Evolutionary conservation across 2,888 invertebrate species (phyloP), one percentile per base, ranked within the genome.

Genomic region (Drosophila incognita): DNA sequence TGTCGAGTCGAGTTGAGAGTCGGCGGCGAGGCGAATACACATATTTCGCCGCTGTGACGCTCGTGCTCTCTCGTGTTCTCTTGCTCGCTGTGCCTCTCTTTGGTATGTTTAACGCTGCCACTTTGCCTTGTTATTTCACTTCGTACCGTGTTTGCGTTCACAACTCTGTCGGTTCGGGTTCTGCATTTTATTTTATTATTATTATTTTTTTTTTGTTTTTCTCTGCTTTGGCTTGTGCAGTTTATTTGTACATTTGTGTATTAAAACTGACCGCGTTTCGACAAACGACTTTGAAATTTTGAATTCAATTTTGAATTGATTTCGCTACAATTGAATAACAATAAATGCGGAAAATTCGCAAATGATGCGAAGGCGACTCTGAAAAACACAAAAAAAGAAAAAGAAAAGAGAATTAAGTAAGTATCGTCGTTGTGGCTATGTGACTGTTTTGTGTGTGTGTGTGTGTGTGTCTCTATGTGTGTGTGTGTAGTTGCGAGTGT

Each of bases 121-220:
- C 84, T 78, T 76, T 87, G 82, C 84, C 82, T 87, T 87, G 83
- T 87, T 85, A 85, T 87, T 85, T 85, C 85, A 83, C 85, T 81
- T 87, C 76, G 85, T 88, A 81, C 85, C 87, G 85, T 83, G 85
- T 87, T 87, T 85, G 88, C 85, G 85, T 85, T 85, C 83, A 85
- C 85, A 85, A 87, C 83, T 86, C 87, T 82, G 79, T 82, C 83
- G 83, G 85, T 87, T 83, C 85, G 85, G 87, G 85, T 87, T 85
- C 85, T 87, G 88, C 85, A 85, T 85, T 85, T 85, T 85, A 85
- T 85, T 85, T 85, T 85, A 85, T 85, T 87, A 85, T 84, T 83
- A 86, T 85, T 83, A 81, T 87, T 84, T 85, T 87, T 83, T 85
- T 87, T 87, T 76, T 81, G 76, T 83, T 85, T 87, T 81, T 85